Evolutionary conservation across 2,113 vertebrate genomes (phyloP), one percentile per base, ranked within the genome.

Genomic region (Chloropsis cyanopogon): DNA sequence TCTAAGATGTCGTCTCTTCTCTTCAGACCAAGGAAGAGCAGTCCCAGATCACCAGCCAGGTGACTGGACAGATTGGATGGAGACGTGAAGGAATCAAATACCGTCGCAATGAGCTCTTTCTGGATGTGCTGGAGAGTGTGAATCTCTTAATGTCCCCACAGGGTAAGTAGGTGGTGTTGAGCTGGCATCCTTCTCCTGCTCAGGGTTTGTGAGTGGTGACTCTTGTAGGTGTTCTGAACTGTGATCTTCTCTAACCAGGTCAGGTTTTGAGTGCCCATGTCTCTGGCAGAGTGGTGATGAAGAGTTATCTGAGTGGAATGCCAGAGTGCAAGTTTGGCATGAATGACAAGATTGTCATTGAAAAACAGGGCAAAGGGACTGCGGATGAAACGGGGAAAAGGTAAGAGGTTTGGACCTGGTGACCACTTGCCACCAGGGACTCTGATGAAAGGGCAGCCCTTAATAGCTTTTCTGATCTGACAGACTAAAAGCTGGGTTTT

Each of bases 301-400:
- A 99, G 98, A 99, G 99, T 97, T 99, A 99, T 65, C 98, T 99
- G 95, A 99, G 99, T 35, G 99, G 99, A 66, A 99, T 99, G 99
- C 99, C 99, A 1, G 99, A 99, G 96, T 99, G 99, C 98, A 99
- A 99, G 96, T 99, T 99, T 80, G 99, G 99, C 92, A 99, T 99
- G 99, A 99, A 99, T 61, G 99, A 99, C 98, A 99, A 99, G 98
- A 99, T 99, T 46, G 99, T 99, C 33, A 99, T 99, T 82, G 99
- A 99, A 97, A 99, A 99, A 96, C 99, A 99, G 96, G 99, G 99
- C 97, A 99, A 99, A 98, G 99, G 98, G 97, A 98, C 98, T 16
- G 98, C 99, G 2, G 99, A 99, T 65, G 99, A 99, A 90, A 98
- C 99, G 14, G 98, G 98, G 95, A 99, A 99, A 97, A 99, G 98